These are phyloP conservation scores for Drosophila falleni DNA, from an alignment of 2,888 invertebrate genomes.

Conservation along the genomic window DNA sequence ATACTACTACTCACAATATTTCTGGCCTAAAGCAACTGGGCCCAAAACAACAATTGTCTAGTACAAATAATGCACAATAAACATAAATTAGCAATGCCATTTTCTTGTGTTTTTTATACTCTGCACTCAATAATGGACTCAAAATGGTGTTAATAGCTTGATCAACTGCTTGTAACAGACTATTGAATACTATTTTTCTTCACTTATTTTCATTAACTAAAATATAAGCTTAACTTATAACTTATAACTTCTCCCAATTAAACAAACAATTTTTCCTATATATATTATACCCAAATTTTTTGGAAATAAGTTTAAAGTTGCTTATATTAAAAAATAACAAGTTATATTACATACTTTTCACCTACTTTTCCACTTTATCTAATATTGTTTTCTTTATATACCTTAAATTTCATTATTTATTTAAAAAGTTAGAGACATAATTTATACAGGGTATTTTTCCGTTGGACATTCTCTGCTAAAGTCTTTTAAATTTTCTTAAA, in stretches of 20 bases:
- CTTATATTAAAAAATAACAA: too few species aligned
- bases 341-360: too few species aligned
- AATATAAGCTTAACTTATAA: neutral
- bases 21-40: slow-evolving; percentile 38
- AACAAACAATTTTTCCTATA: too few species aligned
- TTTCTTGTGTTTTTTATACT: slow-evolving; percentile 27
- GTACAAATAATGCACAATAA: slow-evolving; percentile 71
- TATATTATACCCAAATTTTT: too few species aligned
- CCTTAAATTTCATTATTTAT: neutral
- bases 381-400: neutral
- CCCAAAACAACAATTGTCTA: slow-evolving; percentile 49
- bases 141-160: neutral
- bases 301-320: too few species aligned
- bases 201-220: neutral
- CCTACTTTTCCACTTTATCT: too few species aligned
- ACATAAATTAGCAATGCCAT: slow-evolving; percentile 70
- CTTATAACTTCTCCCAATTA: too few species aligned
- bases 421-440: neutral
- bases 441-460: neutral
- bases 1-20: slow-evolving; percentile 2
- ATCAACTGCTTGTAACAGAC: neutral
- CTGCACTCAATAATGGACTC: neutral
- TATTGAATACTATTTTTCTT: neutral
- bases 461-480: neutral
- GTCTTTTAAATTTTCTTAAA: slow-evolving; percentile 25